Evolutionary conservation across 2,113 vertebrate genomes (phyloP).

Genomic region (Cichladusa arquata): DNA sequence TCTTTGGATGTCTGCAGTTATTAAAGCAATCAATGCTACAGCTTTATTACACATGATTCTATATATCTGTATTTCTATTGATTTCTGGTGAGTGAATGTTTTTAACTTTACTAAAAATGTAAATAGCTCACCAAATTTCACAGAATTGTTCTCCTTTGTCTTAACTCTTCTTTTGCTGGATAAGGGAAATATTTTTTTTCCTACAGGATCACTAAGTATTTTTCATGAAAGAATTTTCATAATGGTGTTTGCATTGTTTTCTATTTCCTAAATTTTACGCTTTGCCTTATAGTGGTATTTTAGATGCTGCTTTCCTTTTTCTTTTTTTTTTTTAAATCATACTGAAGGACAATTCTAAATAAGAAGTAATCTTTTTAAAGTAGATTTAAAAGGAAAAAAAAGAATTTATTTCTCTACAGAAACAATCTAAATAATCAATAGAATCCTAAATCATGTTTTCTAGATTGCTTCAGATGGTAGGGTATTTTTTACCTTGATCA

Average conservation of each 20-base stretch:
- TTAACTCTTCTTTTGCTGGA: not conserved
- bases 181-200: not conserved
- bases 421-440: not conserved
- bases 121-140: not conserved
- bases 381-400: not conserved
- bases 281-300: not conserved
- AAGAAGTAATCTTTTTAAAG: not conserved
- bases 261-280: not conserved
- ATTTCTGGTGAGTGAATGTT: not conserved
- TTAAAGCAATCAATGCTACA: not conserved
- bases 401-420: not conserved
- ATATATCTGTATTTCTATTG: not conserved
- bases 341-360: not conserved
- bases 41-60: not conserved
- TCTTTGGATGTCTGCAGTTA: not conserved
- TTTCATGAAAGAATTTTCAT: not conserved
- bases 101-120: not conserved
- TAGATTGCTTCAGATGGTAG: not conserved
- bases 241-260: not conserved
- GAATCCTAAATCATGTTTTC: not conserved
- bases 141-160: not conserved
- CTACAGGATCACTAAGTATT: not conserved
- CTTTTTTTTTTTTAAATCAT: not conserved
- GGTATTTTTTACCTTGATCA: not conserved
- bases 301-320: not conserved